phyloP scores from a whole-genome alignment of 1,140 invertebrate genomes.

The Aethina tumida region DNA sequence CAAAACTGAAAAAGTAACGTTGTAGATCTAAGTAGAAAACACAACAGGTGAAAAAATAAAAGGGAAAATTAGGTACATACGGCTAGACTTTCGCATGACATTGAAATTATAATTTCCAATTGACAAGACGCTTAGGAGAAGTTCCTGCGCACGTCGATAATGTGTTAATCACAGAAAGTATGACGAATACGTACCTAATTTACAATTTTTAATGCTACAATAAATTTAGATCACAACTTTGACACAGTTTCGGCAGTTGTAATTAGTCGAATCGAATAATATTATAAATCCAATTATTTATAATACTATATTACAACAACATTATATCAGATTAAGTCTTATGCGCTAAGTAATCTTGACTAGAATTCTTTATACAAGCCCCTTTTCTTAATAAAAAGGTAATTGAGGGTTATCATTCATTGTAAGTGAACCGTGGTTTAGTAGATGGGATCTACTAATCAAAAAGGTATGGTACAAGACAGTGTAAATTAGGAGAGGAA shows the following conservation, averaged over 20 bases:
- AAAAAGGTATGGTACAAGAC: constrained; percentile 21
- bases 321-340: constrained; percentile 10
- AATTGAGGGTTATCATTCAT: constrained; percentile 18
- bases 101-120: no score
- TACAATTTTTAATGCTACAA: no score
- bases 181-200: no score
- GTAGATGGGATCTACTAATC: constrained; percentile 13
- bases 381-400: constrained; percentile 6
- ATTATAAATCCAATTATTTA: constrained; percentile 10
- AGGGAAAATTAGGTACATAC: no score
- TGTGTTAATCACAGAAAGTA: no score
- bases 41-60: no score
- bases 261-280: no score
- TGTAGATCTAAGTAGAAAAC: no score
- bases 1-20: no score
- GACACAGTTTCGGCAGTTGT: constrained; percentile 7
- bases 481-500: neutral
- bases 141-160: no score
- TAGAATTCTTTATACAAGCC: constrained; percentile 23
- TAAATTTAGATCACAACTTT: constrained; percentile 26
- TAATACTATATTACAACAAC: constrained; percentile 15
- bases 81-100: no score
- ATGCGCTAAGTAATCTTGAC: constrained; percentile 15
- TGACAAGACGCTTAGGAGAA: no score
- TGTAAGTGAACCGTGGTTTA: constrained; percentile 18